A percentile compares a stretch with the other conserved stretches of the same genome.
Conservation (phyloP, 2,888 invertebrate species). For the Busseola fusca region DNA sequence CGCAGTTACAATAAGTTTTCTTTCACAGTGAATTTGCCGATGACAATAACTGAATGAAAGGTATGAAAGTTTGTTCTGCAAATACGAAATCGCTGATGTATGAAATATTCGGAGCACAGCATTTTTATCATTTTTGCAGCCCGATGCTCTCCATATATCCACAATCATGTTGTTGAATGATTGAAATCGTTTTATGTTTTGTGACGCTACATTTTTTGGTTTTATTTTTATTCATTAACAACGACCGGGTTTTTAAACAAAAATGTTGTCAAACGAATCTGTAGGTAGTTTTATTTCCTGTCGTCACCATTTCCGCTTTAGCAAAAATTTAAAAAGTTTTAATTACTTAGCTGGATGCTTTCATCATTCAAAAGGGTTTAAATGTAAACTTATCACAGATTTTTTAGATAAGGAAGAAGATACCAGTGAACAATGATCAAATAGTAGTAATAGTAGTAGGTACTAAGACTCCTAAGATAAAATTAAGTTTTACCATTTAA, state of each 20-base stretch:
- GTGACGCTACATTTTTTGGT: not conserved
- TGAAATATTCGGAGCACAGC: conserved; percentile 28
- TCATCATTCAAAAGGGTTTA: not conserved
- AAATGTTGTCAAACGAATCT: not conserved
- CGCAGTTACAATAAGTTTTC: conserved; percentile 44
- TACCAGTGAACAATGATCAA: not conserved
- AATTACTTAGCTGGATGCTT: not conserved
- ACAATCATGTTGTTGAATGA: conserved; percentile 34
- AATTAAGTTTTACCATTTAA: not conserved
- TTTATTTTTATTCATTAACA: conserved; percentile 15
- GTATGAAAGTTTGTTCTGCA: conserved; percentile 35
- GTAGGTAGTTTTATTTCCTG: not conserved
- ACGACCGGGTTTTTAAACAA: not conserved
- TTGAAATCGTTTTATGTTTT: conserved; percentile 12
- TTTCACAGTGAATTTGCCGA: conserved; percentile 36
- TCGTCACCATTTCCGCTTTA: not conserved
- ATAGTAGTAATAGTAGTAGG: too few relatives aligned
- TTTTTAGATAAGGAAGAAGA: not conserved
- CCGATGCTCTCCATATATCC: not conserved
- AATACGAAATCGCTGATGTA: conserved; percentile 37
- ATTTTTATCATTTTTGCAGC: conserved; percentile 49
- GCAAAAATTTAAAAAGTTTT: not conserved
- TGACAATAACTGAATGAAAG: conserved; percentile 36
- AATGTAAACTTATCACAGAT: not conserved
- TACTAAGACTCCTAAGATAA: not conserved